A percentile compares a stretch with the other conserved stretches of the same genome.
Evolutionary conservation across 2,113 vertebrate genomes (phyloP).

Genomic region (Tetrax tetrax): DNA sequence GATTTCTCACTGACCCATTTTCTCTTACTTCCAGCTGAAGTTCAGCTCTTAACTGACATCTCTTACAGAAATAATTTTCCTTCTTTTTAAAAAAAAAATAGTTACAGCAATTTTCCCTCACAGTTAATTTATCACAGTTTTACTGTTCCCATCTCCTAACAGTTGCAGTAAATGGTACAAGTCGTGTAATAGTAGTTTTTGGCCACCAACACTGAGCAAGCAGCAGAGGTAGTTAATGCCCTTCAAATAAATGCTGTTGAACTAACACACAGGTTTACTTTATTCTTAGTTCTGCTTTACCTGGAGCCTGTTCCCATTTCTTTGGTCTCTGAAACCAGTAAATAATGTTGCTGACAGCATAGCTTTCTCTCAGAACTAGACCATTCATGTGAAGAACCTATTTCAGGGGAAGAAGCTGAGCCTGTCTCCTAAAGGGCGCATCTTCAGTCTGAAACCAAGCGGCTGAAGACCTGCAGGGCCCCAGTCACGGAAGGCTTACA

Average conservation of each 20-base stretch:
- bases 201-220: background rate
- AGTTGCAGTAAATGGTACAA: rapidly evolving
- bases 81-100: background rate
- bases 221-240: background rate
- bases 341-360: background rate
- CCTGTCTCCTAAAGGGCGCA: background rate
- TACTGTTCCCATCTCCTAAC: background rate
- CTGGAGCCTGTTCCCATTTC: background rate
- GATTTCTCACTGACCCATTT: background rate
- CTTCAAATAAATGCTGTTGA: background rate
- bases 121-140: rapidly evolving
- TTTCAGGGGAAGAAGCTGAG: background rate
- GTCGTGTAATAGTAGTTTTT: background rate
- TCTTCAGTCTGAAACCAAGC: background rate
- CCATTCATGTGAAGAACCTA: background rate
- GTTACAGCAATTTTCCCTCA: background rate
- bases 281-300: background rate
- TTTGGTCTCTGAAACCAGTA: background rate
- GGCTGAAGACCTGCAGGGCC: background rate
- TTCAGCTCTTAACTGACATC: background rate
- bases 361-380: background rate
- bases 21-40: background rate
- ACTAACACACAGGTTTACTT: background rate
- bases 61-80: background rate
- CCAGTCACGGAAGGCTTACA: background rate